These are phyloP conservation scores for Cydia fagiglandana DNA, from an alignment of 1,140 invertebrate genomes.

Conservation along the genomic window DNA sequence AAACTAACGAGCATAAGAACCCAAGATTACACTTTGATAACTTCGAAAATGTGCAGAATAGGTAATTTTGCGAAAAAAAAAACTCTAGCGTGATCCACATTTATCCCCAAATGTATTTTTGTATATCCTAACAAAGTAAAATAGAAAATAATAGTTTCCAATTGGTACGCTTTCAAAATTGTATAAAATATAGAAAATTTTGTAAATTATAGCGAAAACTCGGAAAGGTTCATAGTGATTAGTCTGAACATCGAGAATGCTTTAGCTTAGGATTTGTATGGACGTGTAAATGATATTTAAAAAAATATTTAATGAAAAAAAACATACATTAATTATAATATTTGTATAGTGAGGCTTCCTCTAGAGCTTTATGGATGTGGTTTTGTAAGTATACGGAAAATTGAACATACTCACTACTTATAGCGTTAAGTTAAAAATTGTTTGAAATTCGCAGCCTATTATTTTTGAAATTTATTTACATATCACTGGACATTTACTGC, in stretches of 20 bases:
- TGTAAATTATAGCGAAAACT: slow-evolving; percentile 44
- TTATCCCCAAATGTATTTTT: slow-evolving; percentile 10
- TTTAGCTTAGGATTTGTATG: slow-evolving; percentile 74
- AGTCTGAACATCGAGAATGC: slow-evolving; percentile 64
- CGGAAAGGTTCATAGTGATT: slow-evolving; percentile 46
- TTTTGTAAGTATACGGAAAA: slow-evolving; percentile 74
- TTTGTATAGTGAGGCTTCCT: slow-evolving; percentile 77
- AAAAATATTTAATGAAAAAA: slow-evolving; percentile 57
- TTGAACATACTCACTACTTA: slow-evolving; percentile 68
- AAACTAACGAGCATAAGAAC: no score
- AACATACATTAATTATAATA: slow-evolving; percentile 56
- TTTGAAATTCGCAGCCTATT: slow-evolving; percentile 43
- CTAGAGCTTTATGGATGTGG: slow-evolving; percentile 74
- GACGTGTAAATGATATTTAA: slow-evolving; percentile 75
- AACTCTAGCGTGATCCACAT: background rate
- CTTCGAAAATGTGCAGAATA: no score
- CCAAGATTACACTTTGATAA: background rate
- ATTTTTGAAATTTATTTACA: slow-evolving; percentile 25
- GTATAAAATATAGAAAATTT: slow-evolving; percentile 44
- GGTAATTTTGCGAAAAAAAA: no score
- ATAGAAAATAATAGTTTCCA: slow-evolving; percentile 28
- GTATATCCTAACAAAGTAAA: slow-evolving; percentile 36
- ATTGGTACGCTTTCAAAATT: slow-evolving; percentile 30
- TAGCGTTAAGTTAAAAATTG: slow-evolving; percentile 55
- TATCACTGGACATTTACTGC: slow-evolving; percentile 2